Base-by-base conservation (phyloP, 2,113 vertebrate genomes). In the Apteryx mantelli region DNA sequence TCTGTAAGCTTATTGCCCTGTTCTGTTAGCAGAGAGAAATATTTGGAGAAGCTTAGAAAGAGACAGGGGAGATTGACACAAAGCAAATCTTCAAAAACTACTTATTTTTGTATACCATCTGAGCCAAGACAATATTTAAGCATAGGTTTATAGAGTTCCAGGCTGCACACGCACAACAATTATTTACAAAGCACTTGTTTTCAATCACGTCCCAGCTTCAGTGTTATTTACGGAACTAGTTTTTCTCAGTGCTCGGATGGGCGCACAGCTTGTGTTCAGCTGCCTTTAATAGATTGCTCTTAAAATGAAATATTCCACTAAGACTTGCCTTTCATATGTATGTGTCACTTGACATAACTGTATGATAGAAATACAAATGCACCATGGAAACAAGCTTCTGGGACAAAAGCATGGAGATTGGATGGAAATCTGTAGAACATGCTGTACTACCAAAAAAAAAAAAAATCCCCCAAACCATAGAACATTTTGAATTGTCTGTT, bases 401-500 rank as follows among this genome's bases (percentile, higher is more conserved):
- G 85, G 66, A 52, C 75, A 38, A 1, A 3, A 26, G 55, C 28
- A 1, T 19, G 76, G 4, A 61, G 73, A 42, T 0, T 48, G 89
- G 69, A 34, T 75, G 78, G 28, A 87, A 82, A 25, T 17, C 63
- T 80, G 75, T 70, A 76, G 52, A 70, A 75, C 94, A 82, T 46
- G 11, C 21, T 56, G 95, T 93, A 69, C 94, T 94, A 68, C 0
- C 26, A 61, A 74, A 91, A 50, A 76, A 36, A 40, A 46, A 58
- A 58, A 82, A 65, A 95, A 36, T 3, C 6, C 32, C 36, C 52
- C 82, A 85, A 78, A 89, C 56, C 70, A 28, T 82, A 78, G 52
- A 91, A 85, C 76, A 69, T 75, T 93, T 40, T 84, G 9, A 77
- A 75, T 82, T 85, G 66, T 82, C 82, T 80, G 79, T 56, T 91